A percentile compares a stretch with the other conserved stretches of the same genome.
Evolutionary conservation across 2,888 invertebrate species (phyloP).

Genomic region (Torymus aiolomorphi): DNA sequence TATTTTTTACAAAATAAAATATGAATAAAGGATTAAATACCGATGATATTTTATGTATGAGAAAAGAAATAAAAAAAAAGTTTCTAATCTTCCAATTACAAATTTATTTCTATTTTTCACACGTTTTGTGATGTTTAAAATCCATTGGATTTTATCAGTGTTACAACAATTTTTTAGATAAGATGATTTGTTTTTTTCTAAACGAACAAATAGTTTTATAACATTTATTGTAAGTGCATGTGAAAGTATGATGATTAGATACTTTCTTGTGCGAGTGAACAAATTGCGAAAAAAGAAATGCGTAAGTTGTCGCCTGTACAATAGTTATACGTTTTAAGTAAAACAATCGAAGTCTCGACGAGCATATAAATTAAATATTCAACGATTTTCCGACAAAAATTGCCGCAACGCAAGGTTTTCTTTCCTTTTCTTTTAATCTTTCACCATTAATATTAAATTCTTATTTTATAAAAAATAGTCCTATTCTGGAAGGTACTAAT

Average conservation of each 20-base stretch:
- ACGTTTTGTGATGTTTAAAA: slow-evolving; percentile 41
- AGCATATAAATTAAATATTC: slow-evolving; percentile 45
- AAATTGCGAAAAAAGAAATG: slow-evolving; percentile 54
- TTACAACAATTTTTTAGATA: slow-evolving; percentile 48
- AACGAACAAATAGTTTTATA: slow-evolving; percentile 47
- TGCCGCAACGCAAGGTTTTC: slow-evolving; percentile 25
- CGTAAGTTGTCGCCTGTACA: slow-evolving; percentile 51
- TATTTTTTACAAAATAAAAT: background rate
- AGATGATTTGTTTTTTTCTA: slow-evolving; percentile 41
- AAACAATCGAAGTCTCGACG: slow-evolving; percentile 42
- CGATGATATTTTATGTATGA: slow-evolving; percentile 9
- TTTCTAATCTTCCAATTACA: slow-evolving; percentile 45
- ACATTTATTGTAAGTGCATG: slow-evolving; percentile 50
- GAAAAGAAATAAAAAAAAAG: slow-evolving; percentile 33
- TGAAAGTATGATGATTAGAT: slow-evolving; percentile 46
- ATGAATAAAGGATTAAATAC: background rate
- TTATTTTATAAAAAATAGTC: slow-evolving; percentile 54
- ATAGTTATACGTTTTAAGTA: slow-evolving; percentile 36
- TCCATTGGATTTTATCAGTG: slow-evolving; percentile 25
- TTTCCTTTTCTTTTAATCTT: slow-evolving; percentile 27
- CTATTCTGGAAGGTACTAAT: slow-evolving; percentile 54
- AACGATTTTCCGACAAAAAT: slow-evolving; percentile 34
- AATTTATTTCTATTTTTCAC: slow-evolving; percentile 50
- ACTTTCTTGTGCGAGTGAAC: slow-evolving; percentile 54
- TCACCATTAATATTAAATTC: slow-evolving; percentile 38